Evolutionary conservation across 1,140 invertebrate species (phyloP).

Genomic region (Drosophila bifasciata): DNA sequence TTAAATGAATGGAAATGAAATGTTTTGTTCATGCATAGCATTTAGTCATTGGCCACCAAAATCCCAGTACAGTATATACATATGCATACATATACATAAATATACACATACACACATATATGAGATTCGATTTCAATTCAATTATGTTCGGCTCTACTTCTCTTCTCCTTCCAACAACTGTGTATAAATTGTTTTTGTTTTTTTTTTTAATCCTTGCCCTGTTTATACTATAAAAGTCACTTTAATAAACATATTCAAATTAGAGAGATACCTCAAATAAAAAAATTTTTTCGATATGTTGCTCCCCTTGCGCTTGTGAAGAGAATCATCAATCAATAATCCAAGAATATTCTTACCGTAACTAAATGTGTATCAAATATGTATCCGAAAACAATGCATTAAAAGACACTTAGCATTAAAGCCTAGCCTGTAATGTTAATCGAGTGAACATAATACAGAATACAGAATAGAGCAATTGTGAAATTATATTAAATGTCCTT

Average conservation of each 20-base stretch:
- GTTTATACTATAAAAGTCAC: constrained; percentile 69
- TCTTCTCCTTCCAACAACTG: constrained; percentile 34
- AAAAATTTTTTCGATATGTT: constrained; percentile 43
- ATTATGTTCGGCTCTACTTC: constrained; percentile 16
- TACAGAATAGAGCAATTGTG: constrained; percentile 63
- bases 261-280: constrained; percentile 57
- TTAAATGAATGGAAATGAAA: constrained; percentile 36
- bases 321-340: constrained; percentile 18
- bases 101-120: background rate
- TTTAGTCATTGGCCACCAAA: constrained; percentile 64
- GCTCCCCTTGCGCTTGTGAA: background rate
- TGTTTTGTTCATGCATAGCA: constrained; percentile 70
- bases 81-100: constrained; percentile 16
- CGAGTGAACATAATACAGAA: constrained; percentile 28
- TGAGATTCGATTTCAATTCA: constrained; percentile 36
- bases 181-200: constrained; percentile 57
- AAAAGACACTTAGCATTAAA: constrained; percentile 65
- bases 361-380: constrained; percentile 14
- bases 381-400: constrained; percentile 34
- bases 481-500: constrained; percentile 46
- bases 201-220: constrained; percentile 65
- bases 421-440: constrained; percentile 49
- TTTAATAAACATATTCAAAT: constrained; percentile 69
- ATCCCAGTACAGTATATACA: constrained; percentile 32
- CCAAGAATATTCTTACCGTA: constrained; percentile 21